Evolutionary conservation across 2,888 invertebrate species (phyloP).

Genomic region (Lithosia quadra): DNA sequence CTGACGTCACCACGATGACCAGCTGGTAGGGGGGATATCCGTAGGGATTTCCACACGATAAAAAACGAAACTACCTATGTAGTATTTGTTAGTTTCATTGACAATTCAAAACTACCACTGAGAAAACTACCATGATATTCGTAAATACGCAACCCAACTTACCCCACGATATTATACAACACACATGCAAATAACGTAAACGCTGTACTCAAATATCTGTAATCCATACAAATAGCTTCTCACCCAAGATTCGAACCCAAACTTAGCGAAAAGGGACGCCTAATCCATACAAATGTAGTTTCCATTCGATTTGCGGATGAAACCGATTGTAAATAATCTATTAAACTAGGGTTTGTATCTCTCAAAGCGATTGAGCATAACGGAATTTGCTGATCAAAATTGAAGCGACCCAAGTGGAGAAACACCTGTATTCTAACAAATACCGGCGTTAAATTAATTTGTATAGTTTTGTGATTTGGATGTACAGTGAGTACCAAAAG

Average conservation of each 20-base stretch:
- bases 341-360: not conserved
- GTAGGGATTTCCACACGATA: too few relatives aligned
- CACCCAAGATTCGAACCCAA: constrained; percentile 13
- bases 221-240: constrained; percentile 22
- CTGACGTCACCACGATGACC: too few relatives aligned
- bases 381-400: not conserved
- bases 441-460: not conserved
- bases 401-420: not conserved
- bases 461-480: not conserved
- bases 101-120: not conserved
- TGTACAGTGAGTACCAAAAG: too few relatives aligned
- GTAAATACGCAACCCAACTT: too few relatives aligned
- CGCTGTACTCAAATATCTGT: constrained; percentile 5
- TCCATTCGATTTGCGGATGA: not conserved
- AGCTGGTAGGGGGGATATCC: too few relatives aligned
- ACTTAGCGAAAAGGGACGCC: constrained; percentile 11
- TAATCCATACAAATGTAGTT: constrained; percentile 25
- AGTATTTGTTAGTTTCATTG: too few relatives aligned
- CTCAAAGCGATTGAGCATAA: not conserved
- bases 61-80: too few relatives aligned
- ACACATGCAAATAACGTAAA: constrained; percentile 8
- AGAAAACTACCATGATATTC: not conserved
- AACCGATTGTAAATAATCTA: not conserved
- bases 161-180: not conserved
- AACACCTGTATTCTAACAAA: not conserved